Conservation (phyloP, 2,113 vertebrate genomes). For the Phrynocephalus versicolor region DNA sequence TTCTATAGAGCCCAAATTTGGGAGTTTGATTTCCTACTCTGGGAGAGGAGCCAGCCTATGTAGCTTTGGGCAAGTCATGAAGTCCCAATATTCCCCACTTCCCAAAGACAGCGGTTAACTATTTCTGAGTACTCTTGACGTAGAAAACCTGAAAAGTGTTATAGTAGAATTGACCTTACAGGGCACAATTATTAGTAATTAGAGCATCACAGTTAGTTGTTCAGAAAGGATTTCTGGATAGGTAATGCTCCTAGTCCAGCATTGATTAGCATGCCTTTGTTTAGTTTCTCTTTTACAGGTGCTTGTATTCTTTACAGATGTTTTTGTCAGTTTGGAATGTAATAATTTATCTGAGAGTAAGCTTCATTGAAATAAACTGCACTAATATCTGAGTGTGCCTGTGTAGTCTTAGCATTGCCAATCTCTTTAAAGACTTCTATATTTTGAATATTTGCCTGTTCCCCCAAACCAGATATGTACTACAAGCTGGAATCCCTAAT, state of each 20-base stretch:
- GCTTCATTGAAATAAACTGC: neutral
- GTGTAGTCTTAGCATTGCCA: neutral
- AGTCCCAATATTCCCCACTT: too few species aligned
- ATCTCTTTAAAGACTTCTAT: neutral
- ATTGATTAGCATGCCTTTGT: neutral
- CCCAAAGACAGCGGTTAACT: too few species aligned
- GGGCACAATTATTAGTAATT: neutral
- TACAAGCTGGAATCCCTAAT: slow-evolving; percentile 1
- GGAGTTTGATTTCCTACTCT: too few species aligned
- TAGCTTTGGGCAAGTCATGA: too few species aligned
- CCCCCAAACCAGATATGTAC: too few species aligned
- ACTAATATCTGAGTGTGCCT: neutral
- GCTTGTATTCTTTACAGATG: neutral
- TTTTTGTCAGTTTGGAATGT: neutral
- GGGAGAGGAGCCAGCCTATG: too few species aligned
- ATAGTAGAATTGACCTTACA: too few species aligned
- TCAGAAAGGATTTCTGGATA: neutral
- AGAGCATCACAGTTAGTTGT: neutral
- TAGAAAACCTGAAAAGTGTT: too few species aligned
- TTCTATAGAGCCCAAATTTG: too few species aligned
- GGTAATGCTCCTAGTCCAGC: neutral
- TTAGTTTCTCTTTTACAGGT: slow-evolving; percentile 2
- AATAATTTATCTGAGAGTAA: neutral
- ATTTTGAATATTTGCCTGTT: neutral
- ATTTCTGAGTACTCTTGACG: too few species aligned